Conservation (phyloP, 2,113 vertebrate genomes). For the Tinamus guttatus region DNA sequence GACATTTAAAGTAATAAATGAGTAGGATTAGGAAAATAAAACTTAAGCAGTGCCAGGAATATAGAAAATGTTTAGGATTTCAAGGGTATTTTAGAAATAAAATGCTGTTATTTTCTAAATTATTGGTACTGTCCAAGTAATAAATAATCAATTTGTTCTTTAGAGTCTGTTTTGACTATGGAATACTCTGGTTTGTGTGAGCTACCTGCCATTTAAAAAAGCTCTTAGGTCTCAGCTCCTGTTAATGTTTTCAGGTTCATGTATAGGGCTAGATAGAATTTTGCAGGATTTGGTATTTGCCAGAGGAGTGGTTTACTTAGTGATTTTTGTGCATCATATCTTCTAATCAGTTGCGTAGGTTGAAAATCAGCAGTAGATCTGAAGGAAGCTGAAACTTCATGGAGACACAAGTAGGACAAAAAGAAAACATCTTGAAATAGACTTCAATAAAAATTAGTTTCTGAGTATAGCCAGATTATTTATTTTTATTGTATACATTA, state of each 20-base stretch:
- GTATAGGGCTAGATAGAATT: not conserved
- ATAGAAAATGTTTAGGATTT: not conserved
- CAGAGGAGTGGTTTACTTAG: not conserved
- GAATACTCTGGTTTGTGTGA: not conserved
- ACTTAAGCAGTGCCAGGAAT: not conserved
- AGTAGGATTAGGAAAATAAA: not conserved
- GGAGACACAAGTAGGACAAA: not conserved
- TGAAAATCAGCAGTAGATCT: not conserved
- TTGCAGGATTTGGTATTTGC: not conserved
- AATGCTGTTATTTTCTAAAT: not conserved
- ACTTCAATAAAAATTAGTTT: not conserved
- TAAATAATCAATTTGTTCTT: not conserved
- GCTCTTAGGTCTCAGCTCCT: not conserved
- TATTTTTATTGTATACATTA: not conserved
- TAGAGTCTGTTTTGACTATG: not conserved
- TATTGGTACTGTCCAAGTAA: not conserved
- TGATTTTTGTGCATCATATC: not conserved
- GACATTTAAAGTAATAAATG: not conserved
- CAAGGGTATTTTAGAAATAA: not conserved
- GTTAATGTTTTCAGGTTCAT: not conserved
- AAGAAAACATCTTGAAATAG: not conserved
- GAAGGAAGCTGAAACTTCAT: not conserved
- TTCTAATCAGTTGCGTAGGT: not conserved
- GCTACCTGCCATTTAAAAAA: not conserved
- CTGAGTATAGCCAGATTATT: rapidly evolving